Percentiles rank a stretch among this genome's conserved stretches.
Evolutionary conservation across 2,113 vertebrate species (phyloP).

Genomic region (Labeo rohita): DNA sequence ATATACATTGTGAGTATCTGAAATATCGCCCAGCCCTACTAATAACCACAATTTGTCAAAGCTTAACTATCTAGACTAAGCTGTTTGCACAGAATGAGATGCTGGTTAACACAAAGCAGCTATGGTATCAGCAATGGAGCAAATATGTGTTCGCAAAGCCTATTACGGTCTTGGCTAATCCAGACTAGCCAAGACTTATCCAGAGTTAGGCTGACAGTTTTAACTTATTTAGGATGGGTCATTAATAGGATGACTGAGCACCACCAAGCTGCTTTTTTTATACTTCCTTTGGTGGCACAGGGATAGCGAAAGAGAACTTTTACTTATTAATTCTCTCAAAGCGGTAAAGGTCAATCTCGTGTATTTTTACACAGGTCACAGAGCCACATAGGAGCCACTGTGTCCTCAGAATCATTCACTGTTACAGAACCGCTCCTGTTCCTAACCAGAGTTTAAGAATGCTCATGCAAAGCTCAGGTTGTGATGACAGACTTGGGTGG

Average conservation of each 20-base stretch:
- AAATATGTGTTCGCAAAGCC: constrained; percentile 73
- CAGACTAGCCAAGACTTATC: constrained; percentile 70
- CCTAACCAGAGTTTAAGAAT: not conserved
- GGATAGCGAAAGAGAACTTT: not conserved
- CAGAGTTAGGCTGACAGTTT: constrained; percentile 64
- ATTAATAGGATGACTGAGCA: constrained; percentile 60
- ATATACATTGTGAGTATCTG: not conserved
- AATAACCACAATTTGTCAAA: not conserved
- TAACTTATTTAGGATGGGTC: constrained; percentile 61
- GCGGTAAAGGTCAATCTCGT: constrained; percentile 10
- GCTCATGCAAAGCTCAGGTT: not conserved
- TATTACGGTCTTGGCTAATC: constrained; percentile 73
- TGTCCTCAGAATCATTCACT: constrained; percentile 12
- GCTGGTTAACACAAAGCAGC: constrained; percentile 13
- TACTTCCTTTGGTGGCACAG: constrained; percentile 7
- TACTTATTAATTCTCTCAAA: constrained; percentile 35
- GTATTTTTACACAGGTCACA: constrained; percentile 10
- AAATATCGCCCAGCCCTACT: not conserved
- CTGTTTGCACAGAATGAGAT: not conserved
- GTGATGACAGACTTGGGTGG: not conserved
- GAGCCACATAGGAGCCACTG: not conserved
- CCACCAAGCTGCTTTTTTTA: constrained; percentile 28
- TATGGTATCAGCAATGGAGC: constrained; percentile 35
- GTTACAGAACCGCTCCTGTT: not conserved
- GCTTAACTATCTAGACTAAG: not conserved